phyloP scores from a whole-genome alignment of 2,888 invertebrate genomes.

The Tetrapedia diversipes region DNA sequence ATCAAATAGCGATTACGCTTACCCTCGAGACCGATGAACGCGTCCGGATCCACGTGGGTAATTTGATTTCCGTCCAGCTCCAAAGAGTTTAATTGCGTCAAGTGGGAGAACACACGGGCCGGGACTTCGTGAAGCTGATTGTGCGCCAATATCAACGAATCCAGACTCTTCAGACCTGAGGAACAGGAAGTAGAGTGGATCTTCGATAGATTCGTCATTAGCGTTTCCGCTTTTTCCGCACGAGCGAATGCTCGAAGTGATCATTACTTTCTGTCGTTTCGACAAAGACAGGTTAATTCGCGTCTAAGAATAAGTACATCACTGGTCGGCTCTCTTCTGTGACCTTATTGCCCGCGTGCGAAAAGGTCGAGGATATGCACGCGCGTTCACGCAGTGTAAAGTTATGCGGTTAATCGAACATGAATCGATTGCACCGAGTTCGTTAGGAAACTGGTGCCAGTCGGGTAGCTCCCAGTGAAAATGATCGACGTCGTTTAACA shows the following conservation, averaged over 20 bases:
- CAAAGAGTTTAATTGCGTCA: conserved; percentile 91
- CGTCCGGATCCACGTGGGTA: conserved; percentile 91
- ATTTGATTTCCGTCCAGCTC: conserved; percentile 95
- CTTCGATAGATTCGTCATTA: neutral
- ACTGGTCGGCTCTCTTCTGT: too few relatives aligned
- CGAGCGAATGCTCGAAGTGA: too few relatives aligned
- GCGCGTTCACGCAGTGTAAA: conserved; percentile 7
- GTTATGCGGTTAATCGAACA: conserved; percentile 4
- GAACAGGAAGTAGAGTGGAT: neutral
- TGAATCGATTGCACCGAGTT: neutral
- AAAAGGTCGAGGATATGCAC: conserved; percentile 19
- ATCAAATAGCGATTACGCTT: conserved; percentile 72
- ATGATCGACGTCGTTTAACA: neutral
- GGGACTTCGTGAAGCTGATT: conserved; percentile 92
- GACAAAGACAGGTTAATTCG: neutral
- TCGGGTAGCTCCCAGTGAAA: neutral
- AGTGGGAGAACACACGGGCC: conserved; percentile 91
- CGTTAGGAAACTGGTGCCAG: neutral
- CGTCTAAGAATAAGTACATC: conserved; percentile 1
- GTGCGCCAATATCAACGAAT: conserved; percentile 93
- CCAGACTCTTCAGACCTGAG: conserved; percentile 90
- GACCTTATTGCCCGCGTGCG: conserved; percentile 4
- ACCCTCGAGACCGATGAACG: conserved; percentile 95
- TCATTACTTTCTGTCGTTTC: too few relatives aligned
- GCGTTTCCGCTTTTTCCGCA: too few relatives aligned